Base-by-base conservation (phyloP, 2,888 invertebrate species). In the Lochmaea capreae region DNA sequence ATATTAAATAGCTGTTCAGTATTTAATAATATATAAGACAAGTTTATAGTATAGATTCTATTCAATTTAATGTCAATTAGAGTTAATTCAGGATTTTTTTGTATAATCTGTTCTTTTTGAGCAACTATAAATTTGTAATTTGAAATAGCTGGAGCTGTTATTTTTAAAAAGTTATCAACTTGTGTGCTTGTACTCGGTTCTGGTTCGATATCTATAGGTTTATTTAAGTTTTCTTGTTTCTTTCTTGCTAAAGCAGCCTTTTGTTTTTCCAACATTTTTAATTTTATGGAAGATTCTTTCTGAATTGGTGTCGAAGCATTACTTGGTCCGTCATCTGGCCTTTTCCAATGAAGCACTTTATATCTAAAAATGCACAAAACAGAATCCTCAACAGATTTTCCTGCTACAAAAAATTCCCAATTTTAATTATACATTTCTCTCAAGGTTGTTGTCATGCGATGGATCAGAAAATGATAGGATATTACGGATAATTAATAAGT, bases 341-440 rank as follows among this genome's bases (percentile, higher is more conserved):
- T 39, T 18, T 74, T 57, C 14, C 78, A 73, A 75, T 75, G 79
- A 46, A 67, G 79, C n/a, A 81, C 79, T 58, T 77, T 78, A 75
- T 81, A 84, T 58, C 83, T 82, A 67, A 76, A 78, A 75, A 52
- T 57, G 11, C n/a, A 49, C 4, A 66, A 42, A 39, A 69, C 18
- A 39, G 9, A 33, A 33, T 33, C 5, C 33, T 33, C 6, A 6
- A 33, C 5, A 33, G 33, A 33, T 33, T 39, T 9, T 1, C 8
- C 33, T 39, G 0, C 33, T 39, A 39, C 33, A 39, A 39, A 39
- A 33, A 39, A 39, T 39, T 1, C 6, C 9, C 33, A 33, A 6
- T 33, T 33, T 33, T 33, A 33, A 39, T 39, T 8, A 39, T 39
- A 39, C 33, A 39, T 39, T 39, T 6, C 33, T 33, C 33, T 33